These are phyloP conservation scores for Steinernema hermaphroditum DNA, from an alignment of 2,888 invertebrate species.

Conservation along the genomic window DNA sequence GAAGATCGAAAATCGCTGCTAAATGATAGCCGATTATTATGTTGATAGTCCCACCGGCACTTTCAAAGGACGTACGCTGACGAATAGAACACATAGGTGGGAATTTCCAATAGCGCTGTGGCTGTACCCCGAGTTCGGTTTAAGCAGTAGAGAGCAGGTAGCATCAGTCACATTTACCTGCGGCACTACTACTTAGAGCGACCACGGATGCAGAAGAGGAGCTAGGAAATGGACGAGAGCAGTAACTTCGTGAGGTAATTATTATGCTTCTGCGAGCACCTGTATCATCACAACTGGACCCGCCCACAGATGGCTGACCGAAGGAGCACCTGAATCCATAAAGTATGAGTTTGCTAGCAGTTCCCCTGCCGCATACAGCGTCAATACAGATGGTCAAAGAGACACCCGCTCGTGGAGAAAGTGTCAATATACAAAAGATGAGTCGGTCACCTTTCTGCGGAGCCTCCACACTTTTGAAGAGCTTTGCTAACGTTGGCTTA, in stretches of 20 bases:
- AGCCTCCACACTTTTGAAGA: background rate
- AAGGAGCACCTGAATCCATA: constrained; percentile 21
- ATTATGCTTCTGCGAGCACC: background rate
- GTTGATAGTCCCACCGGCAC: too few relatives aligned
- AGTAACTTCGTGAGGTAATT: background rate
- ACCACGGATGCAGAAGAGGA: constrained; percentile 17
- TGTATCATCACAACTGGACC: constrained; percentile 9
- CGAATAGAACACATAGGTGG: too few relatives aligned
- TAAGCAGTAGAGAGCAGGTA: constrained; percentile 49
- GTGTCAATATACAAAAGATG: constrained; percentile 8
- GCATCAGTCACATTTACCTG: constrained; percentile 42
- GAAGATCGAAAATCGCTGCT: too few relatives aligned
- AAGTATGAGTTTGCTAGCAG: background rate
- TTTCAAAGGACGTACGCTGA: too few relatives aligned
- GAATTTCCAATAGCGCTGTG: too few relatives aligned
- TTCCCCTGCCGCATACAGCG: background rate
- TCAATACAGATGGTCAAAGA: background rate
- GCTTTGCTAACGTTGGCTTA: background rate
- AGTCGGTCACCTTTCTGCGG: too few relatives aligned
- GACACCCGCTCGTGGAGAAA: background rate
- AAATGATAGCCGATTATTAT: too few relatives aligned
- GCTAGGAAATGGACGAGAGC: background rate
- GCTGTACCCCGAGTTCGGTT: constrained; percentile 12
- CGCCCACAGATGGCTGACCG: background rate
- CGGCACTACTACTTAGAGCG: constrained; percentile 51